Conservation (phyloP, 2,888 invertebrate genomes). For the Syrista parreyssii region DNA sequence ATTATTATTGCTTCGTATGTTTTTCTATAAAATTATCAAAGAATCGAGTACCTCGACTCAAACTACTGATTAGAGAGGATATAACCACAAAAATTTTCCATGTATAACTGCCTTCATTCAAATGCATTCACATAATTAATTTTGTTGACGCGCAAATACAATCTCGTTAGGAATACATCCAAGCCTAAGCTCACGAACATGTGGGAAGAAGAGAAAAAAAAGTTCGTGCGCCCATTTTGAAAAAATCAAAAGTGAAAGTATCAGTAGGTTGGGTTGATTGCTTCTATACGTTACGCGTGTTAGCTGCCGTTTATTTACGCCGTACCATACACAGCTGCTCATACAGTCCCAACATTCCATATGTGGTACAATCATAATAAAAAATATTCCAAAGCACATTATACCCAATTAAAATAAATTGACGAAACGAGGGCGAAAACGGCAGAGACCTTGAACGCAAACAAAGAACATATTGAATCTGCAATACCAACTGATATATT, state of each 20-base stretch:
- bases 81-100: too few species aligned
- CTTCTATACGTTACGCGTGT: neutral
- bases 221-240: slow-evolving; percentile 1
- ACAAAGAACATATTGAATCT: neutral
- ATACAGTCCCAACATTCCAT: neutral
- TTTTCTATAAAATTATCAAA: neutral
- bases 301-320: slow-evolving; percentile 10
- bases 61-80: too few species aligned
- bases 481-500: neutral
- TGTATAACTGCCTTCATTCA: neutral
- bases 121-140: too few species aligned
- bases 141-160: neutral
- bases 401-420: neutral
- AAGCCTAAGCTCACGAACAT: neutral
- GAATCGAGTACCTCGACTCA: neutral
- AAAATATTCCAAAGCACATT: neutral
- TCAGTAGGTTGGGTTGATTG: neutral
- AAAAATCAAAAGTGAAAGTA: slow-evolving; percentile 13
- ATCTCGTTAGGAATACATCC: neutral
- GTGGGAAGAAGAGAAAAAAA: neutral
- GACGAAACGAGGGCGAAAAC: neutral
- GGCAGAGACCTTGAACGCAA: neutral
- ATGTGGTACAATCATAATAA: neutral
- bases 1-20: neutral
- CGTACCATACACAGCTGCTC: neutral